Percentiles rank a stretch among this genome's conserved stretches.
phyloP scores from a whole-genome alignment of 1,140 invertebrate species.

The Stenopsyche tienmushanensis region DNA sequence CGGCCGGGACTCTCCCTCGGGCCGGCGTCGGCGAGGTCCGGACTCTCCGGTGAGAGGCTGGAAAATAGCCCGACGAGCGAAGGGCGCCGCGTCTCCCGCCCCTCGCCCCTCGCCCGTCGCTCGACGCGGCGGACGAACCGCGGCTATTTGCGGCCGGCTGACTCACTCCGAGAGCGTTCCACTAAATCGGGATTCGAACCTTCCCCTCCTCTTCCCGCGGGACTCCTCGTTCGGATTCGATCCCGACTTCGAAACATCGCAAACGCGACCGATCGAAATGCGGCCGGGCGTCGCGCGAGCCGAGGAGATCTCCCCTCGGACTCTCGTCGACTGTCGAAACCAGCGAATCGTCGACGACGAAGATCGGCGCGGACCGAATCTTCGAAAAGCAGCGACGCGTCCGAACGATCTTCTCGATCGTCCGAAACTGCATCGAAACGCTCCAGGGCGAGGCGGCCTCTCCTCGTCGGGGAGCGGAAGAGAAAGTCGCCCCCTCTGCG shows the following conservation, averaged over 20 bases:
- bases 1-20: constrained; percentile 1
- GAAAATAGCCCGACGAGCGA: neutral
- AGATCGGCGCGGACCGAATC: no score
- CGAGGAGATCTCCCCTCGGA: no score
- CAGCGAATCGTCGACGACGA: no score
- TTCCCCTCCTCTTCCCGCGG: constrained; percentile 10
- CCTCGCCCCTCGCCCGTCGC: no score
- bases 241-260: neutral
- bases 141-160: constrained; percentile 27
- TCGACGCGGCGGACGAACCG: constrained; percentile 35
- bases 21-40: neutral
- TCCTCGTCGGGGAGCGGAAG: no score
- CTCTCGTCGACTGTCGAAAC: no score
- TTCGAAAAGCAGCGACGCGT: no score
- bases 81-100: no score
- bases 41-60: neutral
- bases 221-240: neutral
- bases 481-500: no score
- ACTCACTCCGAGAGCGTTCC: constrained; percentile 13
- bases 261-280: neutral
- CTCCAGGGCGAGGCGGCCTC: no score
- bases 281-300: neutral
- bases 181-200: constrained; percentile 29
- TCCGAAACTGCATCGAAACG: no score
- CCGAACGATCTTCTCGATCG: no score